phyloP scores from a whole-genome alignment of 2,113 vertebrate genomes.

The human region DNA sequence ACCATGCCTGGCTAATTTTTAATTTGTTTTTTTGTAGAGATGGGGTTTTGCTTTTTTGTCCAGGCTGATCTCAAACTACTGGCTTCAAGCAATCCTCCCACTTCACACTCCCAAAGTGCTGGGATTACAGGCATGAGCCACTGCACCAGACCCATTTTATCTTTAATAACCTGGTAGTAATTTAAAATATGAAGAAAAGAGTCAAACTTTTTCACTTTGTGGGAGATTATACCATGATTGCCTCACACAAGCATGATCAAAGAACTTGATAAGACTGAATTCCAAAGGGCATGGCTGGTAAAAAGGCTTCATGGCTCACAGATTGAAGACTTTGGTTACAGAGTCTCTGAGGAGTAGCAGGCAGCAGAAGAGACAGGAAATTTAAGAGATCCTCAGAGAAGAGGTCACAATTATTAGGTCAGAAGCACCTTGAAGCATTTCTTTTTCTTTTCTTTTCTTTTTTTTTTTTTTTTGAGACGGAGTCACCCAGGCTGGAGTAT shows the following conservation, averaged over 20 bases:
- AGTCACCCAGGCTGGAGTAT: too few relatives aligned
- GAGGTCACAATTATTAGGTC: slow-evolving; percentile 42
- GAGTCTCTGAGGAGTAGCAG: background rate
- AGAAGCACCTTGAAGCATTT: slow-evolving; percentile 76
- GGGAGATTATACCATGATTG: background rate
- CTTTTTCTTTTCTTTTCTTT: slow-evolving; percentile 73
- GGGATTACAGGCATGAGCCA: too few relatives aligned
- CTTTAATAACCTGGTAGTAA: slow-evolving; percentile 27
- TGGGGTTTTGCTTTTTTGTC: too few relatives aligned
- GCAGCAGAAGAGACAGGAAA: background rate
- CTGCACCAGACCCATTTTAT: slow-evolving; percentile 20
- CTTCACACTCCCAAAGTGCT: too few relatives aligned
- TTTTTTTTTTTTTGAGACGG: too few relatives aligned
- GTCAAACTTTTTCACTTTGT: background rate
- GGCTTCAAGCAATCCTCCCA: too few relatives aligned
- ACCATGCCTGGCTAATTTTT: too few relatives aligned
- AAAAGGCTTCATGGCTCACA: background rate
- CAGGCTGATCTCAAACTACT: too few relatives aligned
- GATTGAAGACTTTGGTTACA: background rate
- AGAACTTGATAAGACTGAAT: background rate
- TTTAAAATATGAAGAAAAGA: background rate
- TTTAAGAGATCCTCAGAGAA: slow-evolving; percentile 77
- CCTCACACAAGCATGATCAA: background rate
- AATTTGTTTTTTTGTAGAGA: too few relatives aligned
- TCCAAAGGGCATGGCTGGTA: background rate